A percentile compares a stretch with the other conserved stretches of the same genome.
phyloP scores from a whole-genome alignment of 1,140 invertebrate genomes.

The Sitophilus oryzae region DNA sequence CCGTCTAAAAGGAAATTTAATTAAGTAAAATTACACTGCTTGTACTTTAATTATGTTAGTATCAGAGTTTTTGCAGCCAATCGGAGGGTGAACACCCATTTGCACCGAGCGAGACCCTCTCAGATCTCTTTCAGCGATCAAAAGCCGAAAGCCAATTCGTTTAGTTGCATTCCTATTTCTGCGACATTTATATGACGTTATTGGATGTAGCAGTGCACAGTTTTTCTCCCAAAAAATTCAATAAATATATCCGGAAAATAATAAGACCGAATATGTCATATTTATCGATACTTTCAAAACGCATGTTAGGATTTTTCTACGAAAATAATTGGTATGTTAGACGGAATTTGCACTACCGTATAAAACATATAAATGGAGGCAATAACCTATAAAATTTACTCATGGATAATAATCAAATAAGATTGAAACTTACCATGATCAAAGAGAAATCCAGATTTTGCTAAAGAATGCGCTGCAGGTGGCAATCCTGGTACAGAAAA shows the following conservation, averaged over 20 bases:
- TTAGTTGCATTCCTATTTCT: slow-evolving; percentile 8
- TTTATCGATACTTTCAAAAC: no score
- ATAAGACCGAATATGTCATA: no score
- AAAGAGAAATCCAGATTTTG: slow-evolving; percentile 42
- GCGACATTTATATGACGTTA: slow-evolving; percentile 19
- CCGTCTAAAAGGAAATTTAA: slow-evolving; percentile 49
- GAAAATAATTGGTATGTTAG: no score
- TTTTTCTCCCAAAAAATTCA: no score
- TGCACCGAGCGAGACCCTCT: slow-evolving; percentile 24
- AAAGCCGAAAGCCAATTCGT: slow-evolving; percentile 36
- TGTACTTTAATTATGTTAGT: slow-evolving; percentile 52
- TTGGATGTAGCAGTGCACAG: not conserved
- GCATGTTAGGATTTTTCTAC: no score
- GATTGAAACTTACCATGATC: slow-evolving; percentile 44
- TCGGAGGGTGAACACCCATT: slow-evolving; percentile 27
- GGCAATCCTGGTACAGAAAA: slow-evolving; percentile 41
- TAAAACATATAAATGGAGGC: no score
- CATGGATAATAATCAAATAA: no score
- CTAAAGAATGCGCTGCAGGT: slow-evolving; percentile 37
- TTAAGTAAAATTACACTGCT: slow-evolving; percentile 52
- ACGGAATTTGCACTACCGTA: no score
- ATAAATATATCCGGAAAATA: no score
- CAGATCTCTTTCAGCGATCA: slow-evolving; percentile 35
- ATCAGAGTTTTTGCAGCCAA: slow-evolving; percentile 45
- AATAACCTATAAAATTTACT: no score